Evolutionary conservation across 2,888 invertebrate species (phyloP), one percentile per base, ranked within the genome.

Genomic region (Eristalis pertinax): DNA sequence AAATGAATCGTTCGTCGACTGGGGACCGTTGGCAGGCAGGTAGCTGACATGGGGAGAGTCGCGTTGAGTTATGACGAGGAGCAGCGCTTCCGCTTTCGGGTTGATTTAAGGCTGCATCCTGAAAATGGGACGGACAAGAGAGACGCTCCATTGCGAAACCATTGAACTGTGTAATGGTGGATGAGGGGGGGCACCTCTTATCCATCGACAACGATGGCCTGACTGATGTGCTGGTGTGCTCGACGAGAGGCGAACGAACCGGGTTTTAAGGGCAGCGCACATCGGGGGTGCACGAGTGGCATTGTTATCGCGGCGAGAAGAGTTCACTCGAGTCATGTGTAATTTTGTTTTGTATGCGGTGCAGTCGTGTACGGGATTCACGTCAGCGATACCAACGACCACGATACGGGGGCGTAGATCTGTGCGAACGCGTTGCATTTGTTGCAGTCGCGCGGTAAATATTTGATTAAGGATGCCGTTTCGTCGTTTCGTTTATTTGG

Each of bases 291-390:
- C 10, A 32, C 13, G 38, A 62, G 70, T 63, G 72, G 73, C 43
- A 69, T 76, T 80, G 76, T 76, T 87, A 87, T 84, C 87, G 79
- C 73, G 76, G 70, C 24, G 26, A 60, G 74, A 82, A 83, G 72
- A 80, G 87, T 87, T 87, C 87, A 80, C 68, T 63, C 50, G 32
- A 80, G 75, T 84, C 84, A 65, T 87, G 76, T 70, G 82, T 68
- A 76, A 70, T 82, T 8, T 32, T 41, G 63, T 38, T 64, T 58
- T 65, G 22, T 43, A 26, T 3, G 26, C 60, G 13, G 15, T 56
- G 56, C 56, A 19, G 19, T 22, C 8, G 22, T 19, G 15, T 22
- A 13, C 3, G 4, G 15, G 60, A 60, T 7, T 26, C 60, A 60
- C 60, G 60, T 60, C 60, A 60, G 60, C 60, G 60, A 60, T 50